These are phyloP conservation scores for Octonoba sinensis DNA, from an alignment of 2,888 invertebrate species.

Conservation along the genomic window DNA sequence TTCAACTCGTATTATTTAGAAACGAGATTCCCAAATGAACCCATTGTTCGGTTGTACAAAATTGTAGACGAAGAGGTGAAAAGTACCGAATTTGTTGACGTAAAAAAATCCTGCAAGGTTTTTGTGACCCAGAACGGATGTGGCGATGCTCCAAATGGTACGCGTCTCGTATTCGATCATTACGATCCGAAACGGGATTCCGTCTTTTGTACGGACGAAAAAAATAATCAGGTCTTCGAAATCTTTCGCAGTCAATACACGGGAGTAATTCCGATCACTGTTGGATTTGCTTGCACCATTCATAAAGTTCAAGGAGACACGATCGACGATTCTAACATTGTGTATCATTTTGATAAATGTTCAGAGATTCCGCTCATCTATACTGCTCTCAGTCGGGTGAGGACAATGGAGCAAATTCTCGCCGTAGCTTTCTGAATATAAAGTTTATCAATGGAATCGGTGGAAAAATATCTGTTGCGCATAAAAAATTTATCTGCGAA, in stretches of 20 bases:
- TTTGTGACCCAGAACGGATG: background rate
- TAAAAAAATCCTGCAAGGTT: conserved; percentile 15
- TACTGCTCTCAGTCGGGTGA: conserved; percentile 31
- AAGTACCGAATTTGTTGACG: background rate
- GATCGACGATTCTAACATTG: conserved; percentile 13
- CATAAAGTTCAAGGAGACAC: conserved; percentile 41
- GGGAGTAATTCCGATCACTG: background rate
- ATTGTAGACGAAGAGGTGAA: background rate
- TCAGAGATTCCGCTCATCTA: conserved; percentile 11
- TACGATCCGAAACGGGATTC: background rate
- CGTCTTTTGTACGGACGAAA: background rate
- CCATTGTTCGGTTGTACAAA: background rate
- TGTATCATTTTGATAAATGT: conserved; percentile 16
- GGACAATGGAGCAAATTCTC: conserved; percentile 15
- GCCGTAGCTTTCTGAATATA: background rate
- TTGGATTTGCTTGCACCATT: conserved; percentile 23
- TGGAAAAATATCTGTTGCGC: too few species aligned
- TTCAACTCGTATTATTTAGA: conserved; percentile 21
- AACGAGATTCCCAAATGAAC: background rate
- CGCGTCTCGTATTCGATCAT: background rate
- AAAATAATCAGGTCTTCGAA: background rate
- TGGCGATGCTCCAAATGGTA: conserved; percentile 7
- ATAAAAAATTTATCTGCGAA: too few species aligned
- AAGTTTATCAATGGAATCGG: too few species aligned
- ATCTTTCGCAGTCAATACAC: background rate